These are phyloP conservation scores for Lycodopsis pacificus DNA, from an alignment of 2,797 vertebrate species.

Conservation along the genomic window DNA sequence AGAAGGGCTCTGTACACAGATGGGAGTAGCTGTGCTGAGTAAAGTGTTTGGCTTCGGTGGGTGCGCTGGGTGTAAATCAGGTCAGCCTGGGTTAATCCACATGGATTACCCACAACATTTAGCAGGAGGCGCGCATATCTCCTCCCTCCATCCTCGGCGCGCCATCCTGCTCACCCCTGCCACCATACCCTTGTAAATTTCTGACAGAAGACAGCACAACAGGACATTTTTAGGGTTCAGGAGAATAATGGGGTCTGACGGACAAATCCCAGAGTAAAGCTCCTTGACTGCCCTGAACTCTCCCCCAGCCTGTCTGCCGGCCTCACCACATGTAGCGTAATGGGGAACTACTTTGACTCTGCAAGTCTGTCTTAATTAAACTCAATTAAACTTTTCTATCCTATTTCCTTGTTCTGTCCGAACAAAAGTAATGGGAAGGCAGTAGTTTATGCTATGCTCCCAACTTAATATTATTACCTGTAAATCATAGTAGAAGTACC, in stretches of 20 bases:
- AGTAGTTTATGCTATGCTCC: background rate
- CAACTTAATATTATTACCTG: background rate
- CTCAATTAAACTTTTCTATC: background rate
- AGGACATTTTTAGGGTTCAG: constrained; percentile 68
- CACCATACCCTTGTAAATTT: constrained; percentile 58
- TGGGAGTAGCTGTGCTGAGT: constrained; percentile 60
- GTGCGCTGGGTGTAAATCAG: constrained; percentile 77
- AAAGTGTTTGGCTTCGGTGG: constrained; percentile 72
- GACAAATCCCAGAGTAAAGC: constrained; percentile 77
- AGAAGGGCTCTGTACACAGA: constrained; percentile 67
- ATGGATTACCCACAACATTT: constrained; percentile 81
- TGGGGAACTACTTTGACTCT: constrained; percentile 37
- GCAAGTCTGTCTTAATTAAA: constrained; percentile 44
- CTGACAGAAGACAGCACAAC: constrained; percentile 59
- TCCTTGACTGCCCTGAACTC: constrained; percentile 57
- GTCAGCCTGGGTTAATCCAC: constrained; percentile 83
- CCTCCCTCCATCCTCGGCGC: constrained; percentile 39
- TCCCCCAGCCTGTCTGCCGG: constrained; percentile 32
- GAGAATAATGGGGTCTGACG: constrained; percentile 78
- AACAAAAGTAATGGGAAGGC: background rate
- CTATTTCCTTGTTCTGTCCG: background rate
- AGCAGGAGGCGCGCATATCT: constrained; percentile 68
- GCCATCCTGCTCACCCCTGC: constrained; percentile 46
- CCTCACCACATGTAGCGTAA: constrained; percentile 31
- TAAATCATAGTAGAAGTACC: background rate